Evolutionary conservation across 2,797 vertebrate species (phyloP), one percentile per base, ranked within the genome.

Genomic region (Syncerus caffer): DNA sequence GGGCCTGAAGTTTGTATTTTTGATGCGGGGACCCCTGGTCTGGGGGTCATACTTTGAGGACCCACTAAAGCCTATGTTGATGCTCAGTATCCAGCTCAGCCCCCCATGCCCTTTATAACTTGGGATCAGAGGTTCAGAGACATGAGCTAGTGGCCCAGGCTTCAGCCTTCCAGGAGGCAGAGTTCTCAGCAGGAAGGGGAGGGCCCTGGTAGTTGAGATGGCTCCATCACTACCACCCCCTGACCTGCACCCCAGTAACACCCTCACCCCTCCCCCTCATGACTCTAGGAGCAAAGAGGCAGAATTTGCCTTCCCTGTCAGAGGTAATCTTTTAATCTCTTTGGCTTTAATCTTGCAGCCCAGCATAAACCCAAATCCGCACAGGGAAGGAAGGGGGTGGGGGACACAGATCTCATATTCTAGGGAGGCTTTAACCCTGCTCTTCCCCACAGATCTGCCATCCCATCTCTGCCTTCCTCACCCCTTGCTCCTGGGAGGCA

Each of bases 291-390:
- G 74, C 97, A 96, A 92, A 92, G 98, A 76, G 98, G 93, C 92
- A 95, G 98, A 97, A 83, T 98, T 94, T 83, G 97, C 98, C 95
- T 98, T 98, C 95, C 95, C 25, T 21, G 97, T 93, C 97, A 93
- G 90, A 91, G 82, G 84, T 98, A 98, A 98, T 98, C 98, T 98
- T 98, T 98, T 99, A 98, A 98, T 98, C 98, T 98, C 97, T 98
- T 93, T 76, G 85, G 0, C 93, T 98, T 98, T 98, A 98, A 98
- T 98, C 98, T 96, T 98, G 88, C 89, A 92, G 94, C 79, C 97
- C 96, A 96, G 57, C 98, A 97, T 95, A 89, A 98, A 95, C 96
- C 89, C 96, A 95, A 96, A 98, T 96, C 97, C 45, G 10, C 62
- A 83, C 86, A 84, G 93, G 76, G 89, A 97, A 89, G 96, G 97